Evolutionary conservation across 2,888 invertebrate genomes (phyloP).

Genomic region (Drosophila subquinaria): DNA sequence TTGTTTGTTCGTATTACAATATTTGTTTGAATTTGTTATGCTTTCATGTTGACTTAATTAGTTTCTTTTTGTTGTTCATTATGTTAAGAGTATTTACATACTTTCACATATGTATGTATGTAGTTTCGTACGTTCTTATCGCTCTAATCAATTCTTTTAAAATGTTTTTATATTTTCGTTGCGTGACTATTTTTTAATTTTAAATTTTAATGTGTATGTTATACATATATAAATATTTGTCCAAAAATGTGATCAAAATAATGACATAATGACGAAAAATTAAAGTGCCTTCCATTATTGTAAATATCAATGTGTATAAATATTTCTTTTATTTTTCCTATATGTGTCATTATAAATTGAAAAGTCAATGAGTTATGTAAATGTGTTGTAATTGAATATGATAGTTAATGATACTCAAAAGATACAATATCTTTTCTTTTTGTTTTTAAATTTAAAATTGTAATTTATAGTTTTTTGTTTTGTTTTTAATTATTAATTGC

Average conservation of each 20-base stretch:
- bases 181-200: conserved; percentile 40
- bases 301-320: conserved; percentile 36
- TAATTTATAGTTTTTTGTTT: conserved; percentile 2
- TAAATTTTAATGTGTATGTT: conserved; percentile 21
- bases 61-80: conserved; percentile 13
- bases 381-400: conserved; percentile 17
- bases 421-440: no score
- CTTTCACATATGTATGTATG: conserved; percentile 66
- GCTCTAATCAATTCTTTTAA: conserved; percentile 44
- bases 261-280: conserved; percentile 25
- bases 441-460: neutral
- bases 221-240: conserved; percentile 38
- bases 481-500: conserved; percentile 11
- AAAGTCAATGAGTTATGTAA: conserved; percentile 23
- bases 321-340: neutral
- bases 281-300: conserved; percentile 44
- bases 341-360: conserved; percentile 15
- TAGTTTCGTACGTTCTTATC: conserved; percentile 51
- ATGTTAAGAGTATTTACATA: conserved; percentile 55
- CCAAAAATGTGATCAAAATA: conserved; percentile 37
- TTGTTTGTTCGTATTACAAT: conserved; percentile 29
- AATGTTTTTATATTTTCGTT: conserved; percentile 58
- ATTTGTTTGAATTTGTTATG: conserved; percentile 13
- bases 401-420: conserved; percentile 21
- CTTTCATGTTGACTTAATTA: conserved; percentile 25